phyloP scores from a whole-genome alignment of 2,113 vertebrate genomes.

The Clinocottus analis region DNA sequence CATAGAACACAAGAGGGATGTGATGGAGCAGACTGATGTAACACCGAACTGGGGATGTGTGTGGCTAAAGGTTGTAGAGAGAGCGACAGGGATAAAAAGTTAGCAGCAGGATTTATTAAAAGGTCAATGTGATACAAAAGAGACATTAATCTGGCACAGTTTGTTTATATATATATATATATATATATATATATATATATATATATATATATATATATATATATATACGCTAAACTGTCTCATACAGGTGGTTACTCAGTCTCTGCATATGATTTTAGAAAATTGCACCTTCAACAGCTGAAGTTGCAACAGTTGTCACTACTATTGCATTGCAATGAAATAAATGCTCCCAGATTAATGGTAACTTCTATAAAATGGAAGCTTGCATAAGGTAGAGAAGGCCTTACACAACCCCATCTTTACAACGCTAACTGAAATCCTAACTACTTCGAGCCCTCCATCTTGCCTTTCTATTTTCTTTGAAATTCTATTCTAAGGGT shows the following conservation, averaged over 20 bases:
- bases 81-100: conserved; percentile 48
- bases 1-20: conserved; percentile 32
- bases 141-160: background rate
- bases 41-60: conserved; percentile 33
- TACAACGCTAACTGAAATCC: conserved; percentile 54
- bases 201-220: background rate
- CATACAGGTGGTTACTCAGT: conserved; percentile 24
- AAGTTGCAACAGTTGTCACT: conserved; percentile 66
- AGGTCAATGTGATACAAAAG: conserved; percentile 40
- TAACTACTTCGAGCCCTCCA: conserved; percentile 60
- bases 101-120: conserved; percentile 57
- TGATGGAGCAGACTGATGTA: conserved; percentile 48
- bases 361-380: conserved; percentile 66
- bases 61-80: conserved; percentile 54
- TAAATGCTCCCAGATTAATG: conserved; percentile 50
- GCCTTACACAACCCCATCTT: conserved; percentile 62
- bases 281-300: conserved; percentile 62
- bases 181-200: conserved; percentile 6
- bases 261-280: conserved; percentile 27
- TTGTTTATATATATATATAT: conserved; percentile 12
- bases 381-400: conserved; percentile 60
- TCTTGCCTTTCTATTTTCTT: conserved; percentile 62
- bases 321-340: conserved; percentile 43
- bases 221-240: conserved; percentile 11
- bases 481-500: conserved; percentile 67